Conservation (phyloP, 2,113 vertebrate species). For the Trachemys scripta region DNA sequence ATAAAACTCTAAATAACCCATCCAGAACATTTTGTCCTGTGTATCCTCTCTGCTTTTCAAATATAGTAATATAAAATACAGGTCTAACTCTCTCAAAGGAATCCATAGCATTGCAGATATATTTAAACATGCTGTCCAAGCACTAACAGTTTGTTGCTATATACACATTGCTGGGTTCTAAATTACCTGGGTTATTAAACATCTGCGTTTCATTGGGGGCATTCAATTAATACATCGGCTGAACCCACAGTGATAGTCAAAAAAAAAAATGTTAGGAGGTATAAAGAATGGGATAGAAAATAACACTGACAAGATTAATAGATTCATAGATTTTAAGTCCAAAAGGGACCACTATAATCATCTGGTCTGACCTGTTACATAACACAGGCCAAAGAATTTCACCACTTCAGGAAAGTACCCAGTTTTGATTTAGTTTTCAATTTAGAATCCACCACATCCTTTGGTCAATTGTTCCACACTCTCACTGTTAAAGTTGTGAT, state of each 20-base stretch:
- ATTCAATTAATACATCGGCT: neutral
- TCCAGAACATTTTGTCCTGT: fast-evolving
- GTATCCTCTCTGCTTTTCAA: fast-evolving
- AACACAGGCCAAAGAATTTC: neutral
- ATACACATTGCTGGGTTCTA: neutral
- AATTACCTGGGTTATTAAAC: fast-evolving
- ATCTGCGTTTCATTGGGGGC: neutral
- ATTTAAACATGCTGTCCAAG: neutral
- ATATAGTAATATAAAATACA: fast-evolving
- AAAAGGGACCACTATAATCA: neutral
- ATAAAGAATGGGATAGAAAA: neutral
- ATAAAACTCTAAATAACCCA: fast-evolving
- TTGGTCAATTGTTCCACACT: neutral
- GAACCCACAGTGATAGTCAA: neutral
- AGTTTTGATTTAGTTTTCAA: neutral
- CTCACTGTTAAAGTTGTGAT: neutral
- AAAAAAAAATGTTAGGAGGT: neutral
- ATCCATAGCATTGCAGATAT: neutral
- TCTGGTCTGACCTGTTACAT: neutral
- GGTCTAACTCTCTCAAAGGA: neutral
- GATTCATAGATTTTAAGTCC: neutral
- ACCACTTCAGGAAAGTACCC: neutral
- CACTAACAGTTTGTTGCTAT: neutral
- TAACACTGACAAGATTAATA: neutral
- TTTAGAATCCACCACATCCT: neutral